Base-by-base conservation (phyloP, 2,113 vertebrate genomes). In the Bolborhynchus lineola region DNA sequence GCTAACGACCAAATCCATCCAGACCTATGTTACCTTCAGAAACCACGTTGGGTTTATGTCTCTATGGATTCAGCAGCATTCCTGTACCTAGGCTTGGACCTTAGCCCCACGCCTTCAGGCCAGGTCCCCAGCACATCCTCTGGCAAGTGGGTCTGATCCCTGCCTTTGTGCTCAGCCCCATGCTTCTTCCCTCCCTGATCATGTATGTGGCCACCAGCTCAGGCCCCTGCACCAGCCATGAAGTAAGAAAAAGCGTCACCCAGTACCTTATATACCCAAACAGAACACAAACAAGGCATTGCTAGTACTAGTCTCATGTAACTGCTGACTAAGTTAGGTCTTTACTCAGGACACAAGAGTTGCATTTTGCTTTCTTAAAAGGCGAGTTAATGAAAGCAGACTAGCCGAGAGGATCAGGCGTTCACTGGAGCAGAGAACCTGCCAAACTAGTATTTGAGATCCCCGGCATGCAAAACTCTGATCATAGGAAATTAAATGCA, bases 381-480 rank as follows among this genome's bases (percentile, higher is more conserved):
- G 83, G 68, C 47, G 69, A 44, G 41, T 77, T 81, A 82, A 78
- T 82, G 75, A 91, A 92, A 47, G 50, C 74, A 75, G 39, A 55
- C 55, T 19, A 57, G 65, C 95, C 87, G 39, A 64, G 28, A 92
- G 90, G 81, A 94, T 82, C 87, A 33, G 65, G 62, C 46, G 62
- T 37, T 33, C 5, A 3, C 44, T 88, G 91, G 81, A 82, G 78
- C 85, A 89, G 81, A 75, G 18, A 96, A 92, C 89, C 44, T 95
- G 97, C 87, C 83, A 46, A 47, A 47, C 88, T 17, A 39, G 86
- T 96, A 94, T 63, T 94, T 68, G 88, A 75, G 82, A 95, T 94
- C 68, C 50, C 77, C 28, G 69, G 71, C 78, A 44, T 70, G 90
- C 77, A 95, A 84, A 95, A 39, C 39, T 49, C 70, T 60, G 94